phyloP scores from a whole-genome alignment of 2,888 invertebrate genomes.

The Hypena proboscidalis region DNA sequence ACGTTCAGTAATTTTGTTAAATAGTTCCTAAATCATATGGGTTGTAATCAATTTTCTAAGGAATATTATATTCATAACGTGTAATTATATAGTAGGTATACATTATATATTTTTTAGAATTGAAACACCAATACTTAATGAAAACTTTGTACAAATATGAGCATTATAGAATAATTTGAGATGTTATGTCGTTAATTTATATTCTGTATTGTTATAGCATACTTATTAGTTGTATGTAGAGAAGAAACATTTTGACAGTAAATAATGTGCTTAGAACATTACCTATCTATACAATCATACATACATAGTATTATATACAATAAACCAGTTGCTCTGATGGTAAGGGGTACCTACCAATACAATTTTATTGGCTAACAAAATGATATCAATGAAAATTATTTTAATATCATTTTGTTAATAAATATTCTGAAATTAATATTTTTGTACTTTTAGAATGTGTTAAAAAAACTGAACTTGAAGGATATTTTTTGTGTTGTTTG shows the following conservation, averaged over 20 bases:
- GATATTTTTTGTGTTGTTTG: too few relatives aligned
- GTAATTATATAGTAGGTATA: conserved; percentile 72
- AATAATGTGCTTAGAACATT: conserved; percentile 58
- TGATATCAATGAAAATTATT: conserved; percentile 58
- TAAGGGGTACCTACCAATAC: conserved; percentile 79
- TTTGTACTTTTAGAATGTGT: conserved; percentile 66
- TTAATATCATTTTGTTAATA: conserved; percentile 55
- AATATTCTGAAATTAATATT: conserved; percentile 80
- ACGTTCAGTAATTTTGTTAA: conserved; percentile 62
- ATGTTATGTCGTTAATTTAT: conserved; percentile 72
- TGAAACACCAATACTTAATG: conserved; percentile 82
- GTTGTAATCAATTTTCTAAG: conserved; percentile 57
- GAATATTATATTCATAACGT: conserved; percentile 57
- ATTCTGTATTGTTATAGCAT: conserved; percentile 75
- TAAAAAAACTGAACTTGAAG: conserved; percentile 16
- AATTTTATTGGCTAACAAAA: conserved; percentile 71
- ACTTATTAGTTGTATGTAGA: conserved; percentile 71
- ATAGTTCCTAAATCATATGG: conserved; percentile 71
- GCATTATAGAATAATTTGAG: conserved; percentile 82
- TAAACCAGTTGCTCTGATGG: conserved; percentile 81
- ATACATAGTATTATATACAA: conserved; percentile 50
- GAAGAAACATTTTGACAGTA: conserved; percentile 54
- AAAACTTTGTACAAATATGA: conserved; percentile 85
- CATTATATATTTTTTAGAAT: conserved; percentile 75
- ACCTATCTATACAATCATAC: conserved; percentile 40